Evolutionary conservation across 2,797 vertebrate species (phyloP), one percentile per base, ranked within the genome.

Genomic region (Thaleichthys pacificus): DNA sequence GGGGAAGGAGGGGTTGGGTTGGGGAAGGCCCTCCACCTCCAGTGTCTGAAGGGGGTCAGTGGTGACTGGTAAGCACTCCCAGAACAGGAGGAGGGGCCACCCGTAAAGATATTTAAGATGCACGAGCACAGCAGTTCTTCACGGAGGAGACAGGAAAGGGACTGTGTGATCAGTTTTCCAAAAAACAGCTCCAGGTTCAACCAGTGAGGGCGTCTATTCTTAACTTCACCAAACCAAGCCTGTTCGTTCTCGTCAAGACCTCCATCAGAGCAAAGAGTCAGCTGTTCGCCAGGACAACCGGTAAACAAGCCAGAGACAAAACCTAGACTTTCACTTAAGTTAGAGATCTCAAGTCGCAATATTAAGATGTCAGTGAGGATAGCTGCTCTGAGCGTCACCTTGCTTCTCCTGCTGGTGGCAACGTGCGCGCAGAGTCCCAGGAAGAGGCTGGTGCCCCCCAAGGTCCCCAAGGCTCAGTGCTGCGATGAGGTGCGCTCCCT

Each of bases 21-120:
- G 24, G 61, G 57, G 67, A 63, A 66, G 72, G 71, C 79, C 57
- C 82, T 83, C 80, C 83, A 79, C 80, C 86, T 82, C 79, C 80
- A 75, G 73, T 86, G 81, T 87, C 85, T 79, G 85, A 88, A 67
- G 86, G 86, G 85, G 75, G 70, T 86, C 86, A 86, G 83, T 76
- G 74, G 79, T 80, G 83, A 87, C 73, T 85, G 79, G 76, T 81
- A 85, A 79, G 78, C 75, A 58, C 75, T 74, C 85, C 76, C 83
- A 51, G 14, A 74, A 75, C 80, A 93, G 73, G 93, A 93, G 93
- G 92, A 94, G 94, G 94, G 93, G 91, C 89, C 92, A 93, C 63
- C 88, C 85, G 89, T 86, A 91, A 91, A 86, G 84, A 91, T 96
- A 99, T 96, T 97, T 97, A 99, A 98, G 95, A 94, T 95, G 95